These are phyloP conservation scores for Tanaodytes sp. DNA, from an alignment of 2,888 invertebrate species.

Conservation along the genomic window DNA sequence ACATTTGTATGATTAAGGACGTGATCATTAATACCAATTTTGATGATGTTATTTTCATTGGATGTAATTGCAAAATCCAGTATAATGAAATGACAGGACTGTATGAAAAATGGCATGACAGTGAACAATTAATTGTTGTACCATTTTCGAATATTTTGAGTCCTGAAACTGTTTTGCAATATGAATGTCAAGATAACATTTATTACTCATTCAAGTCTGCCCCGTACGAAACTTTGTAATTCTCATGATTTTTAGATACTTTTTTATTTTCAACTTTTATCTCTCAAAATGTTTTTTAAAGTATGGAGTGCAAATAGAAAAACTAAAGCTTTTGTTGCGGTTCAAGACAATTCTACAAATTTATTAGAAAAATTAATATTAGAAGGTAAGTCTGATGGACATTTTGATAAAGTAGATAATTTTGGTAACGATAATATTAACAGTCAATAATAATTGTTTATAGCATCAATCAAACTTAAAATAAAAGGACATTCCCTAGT, in stretches of 20 bases:
- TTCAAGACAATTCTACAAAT: constrained; percentile 12
- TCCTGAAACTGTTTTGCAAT: constrained; percentile 26
- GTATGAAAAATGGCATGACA: constrained; percentile 11
- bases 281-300: constrained; percentile 19
- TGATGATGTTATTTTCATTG: constrained; percentile 19
- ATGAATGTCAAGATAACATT: constrained; percentile 9
- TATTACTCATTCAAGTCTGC: constrained; percentile 21
- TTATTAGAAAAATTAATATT: constrained; percentile 4
- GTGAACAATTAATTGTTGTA: constrained; percentile 16
- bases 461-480: constrained; percentile 7
- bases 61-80: constrained; percentile 24
- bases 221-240: constrained; percentile 24
- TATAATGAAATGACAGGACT: constrained; percentile 24
- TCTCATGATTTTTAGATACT: neutral
- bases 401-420: no score
- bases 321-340: constrained; percentile 15
- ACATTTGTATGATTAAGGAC: constrained; percentile 14
- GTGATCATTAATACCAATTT: constrained; percentile 9
- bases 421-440: no score
- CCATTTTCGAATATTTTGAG: constrained; percentile 22
- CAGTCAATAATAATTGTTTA: constrained; percentile 1
- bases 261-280: neutral
- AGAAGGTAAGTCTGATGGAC: no score
- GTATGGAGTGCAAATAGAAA: constrained; percentile 23
- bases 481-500: constrained; percentile 6